Evolutionary conservation across 2,113 vertebrate species (phyloP), one percentile per base, ranked within the genome.

Genomic region (Tiliqua scincoides): DNA sequence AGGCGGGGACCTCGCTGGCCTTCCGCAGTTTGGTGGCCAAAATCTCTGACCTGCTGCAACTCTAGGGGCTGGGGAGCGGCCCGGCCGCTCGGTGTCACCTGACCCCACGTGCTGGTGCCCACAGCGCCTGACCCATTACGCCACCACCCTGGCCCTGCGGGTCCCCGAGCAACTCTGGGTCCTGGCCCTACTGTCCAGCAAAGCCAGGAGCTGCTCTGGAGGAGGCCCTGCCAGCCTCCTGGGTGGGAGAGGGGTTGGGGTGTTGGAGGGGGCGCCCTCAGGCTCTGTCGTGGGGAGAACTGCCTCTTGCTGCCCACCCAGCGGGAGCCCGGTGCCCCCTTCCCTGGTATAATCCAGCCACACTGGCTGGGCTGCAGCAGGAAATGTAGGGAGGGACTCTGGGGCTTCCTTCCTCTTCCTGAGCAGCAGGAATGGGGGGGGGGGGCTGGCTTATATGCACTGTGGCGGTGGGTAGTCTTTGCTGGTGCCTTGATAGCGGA

Each of bases 1-100:
- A 98, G 88, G 97, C 97, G 32, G 98, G 98, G 94, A 97, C 97
- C 2, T 97, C 97, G 32, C 94, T 97, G 87, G 97, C 97, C 93
- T 98, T 98, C 95, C 97, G 97, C 89, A 96, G 97, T 95, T 96
- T 98, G 63, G 98, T 97, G 95, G 97, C 97, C 87, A 97, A 97
- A 94, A 97, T 98, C 92, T 97, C 97, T 79, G 97, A 97, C 86
- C 97, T 97, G 94, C 97, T 97, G 87, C 96, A 98, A 94, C 97
- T 98, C 91, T 97, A 94, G 97, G 95, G 91, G 6, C 30, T 9
- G 1, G 72, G 68, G 72, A 12, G 30, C 32, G 35, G 37, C 25
- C 37, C 1, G 57, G 30, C 18, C 1, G 59, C 23, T 27, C 78
- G 2, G 65, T 63, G 4, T 0, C 8, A 14, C 37, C 54, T 21